phyloP scores from a whole-genome alignment of 2,797 vertebrate species.

The Syncerus caffer region DNA sequence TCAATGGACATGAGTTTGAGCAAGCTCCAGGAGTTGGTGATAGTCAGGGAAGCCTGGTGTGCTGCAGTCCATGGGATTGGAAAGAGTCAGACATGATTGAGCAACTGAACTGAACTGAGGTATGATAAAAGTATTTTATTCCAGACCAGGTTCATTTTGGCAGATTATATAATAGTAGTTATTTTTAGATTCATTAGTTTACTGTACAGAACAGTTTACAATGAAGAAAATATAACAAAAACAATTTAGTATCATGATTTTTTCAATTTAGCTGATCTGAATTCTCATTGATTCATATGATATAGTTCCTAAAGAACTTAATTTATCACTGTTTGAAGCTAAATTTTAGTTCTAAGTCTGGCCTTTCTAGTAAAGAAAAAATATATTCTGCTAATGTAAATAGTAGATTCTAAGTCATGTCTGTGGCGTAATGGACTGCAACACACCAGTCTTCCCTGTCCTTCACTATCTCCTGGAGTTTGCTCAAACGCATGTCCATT shows the following conservation, averaged over 20 bases:
- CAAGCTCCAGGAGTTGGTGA: neutral
- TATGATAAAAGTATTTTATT: conserved; percentile 5
- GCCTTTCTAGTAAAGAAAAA: conserved; percentile 18
- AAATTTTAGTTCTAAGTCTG: neutral
- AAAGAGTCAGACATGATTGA: neutral
- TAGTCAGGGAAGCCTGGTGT: neutral
- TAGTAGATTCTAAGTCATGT: neutral
- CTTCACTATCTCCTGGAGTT: neutral
- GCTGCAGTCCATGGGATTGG: neutral
- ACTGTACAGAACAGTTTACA: neutral
- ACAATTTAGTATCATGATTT: neutral
- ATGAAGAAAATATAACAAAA: neutral
- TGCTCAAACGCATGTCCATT: neutral
- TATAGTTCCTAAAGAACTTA: neutral
- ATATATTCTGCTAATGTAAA: neutral
- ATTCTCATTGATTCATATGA: neutral
- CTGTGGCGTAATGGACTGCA: neutral
- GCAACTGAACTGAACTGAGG: neutral
- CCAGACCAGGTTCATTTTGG: neutral
- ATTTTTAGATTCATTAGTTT: neutral
- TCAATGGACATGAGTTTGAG: neutral
- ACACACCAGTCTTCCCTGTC: neutral
- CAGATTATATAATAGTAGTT: neutral
- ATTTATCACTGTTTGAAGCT: neutral
- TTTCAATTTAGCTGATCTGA: neutral